These are phyloP conservation scores for Drosophila lacteicornis DNA, from an alignment of 1,140 invertebrate genomes.

Conservation along the genomic window DNA sequence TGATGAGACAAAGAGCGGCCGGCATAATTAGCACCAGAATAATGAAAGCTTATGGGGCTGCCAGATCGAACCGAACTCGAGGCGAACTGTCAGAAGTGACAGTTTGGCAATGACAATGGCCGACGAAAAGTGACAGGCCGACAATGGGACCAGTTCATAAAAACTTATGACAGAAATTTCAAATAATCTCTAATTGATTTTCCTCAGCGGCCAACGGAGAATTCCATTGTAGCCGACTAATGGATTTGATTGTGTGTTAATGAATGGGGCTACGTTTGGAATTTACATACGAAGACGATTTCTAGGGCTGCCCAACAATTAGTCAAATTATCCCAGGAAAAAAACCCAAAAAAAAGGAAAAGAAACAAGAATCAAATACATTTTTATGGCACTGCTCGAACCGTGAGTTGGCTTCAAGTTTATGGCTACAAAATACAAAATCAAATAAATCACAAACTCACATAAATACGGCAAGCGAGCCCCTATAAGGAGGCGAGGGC, in stretches of 20 bases:
- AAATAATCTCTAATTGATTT: slow-evolving; percentile 79
- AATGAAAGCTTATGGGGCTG: slow-evolving; percentile 64
- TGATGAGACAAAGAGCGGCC: slow-evolving; percentile 39
- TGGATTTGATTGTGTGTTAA: slow-evolving; percentile 83
- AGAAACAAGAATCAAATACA: slow-evolving; percentile 32
- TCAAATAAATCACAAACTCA: slow-evolving; percentile 81
- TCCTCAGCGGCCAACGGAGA: slow-evolving; percentile 38
- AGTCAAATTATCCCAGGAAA: slow-evolving; percentile 50
- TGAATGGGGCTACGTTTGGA: slow-evolving; percentile 55
- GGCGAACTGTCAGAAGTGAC: slow-evolving; percentile 62
- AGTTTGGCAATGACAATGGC: slow-evolving; percentile 56
- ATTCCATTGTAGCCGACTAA: slow-evolving; percentile 64
- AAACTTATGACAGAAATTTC: slow-evolving; percentile 73
- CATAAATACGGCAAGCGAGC: slow-evolving; percentile 61
- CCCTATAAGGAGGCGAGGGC: slow-evolving; percentile 49
- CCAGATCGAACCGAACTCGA: slow-evolving; percentile 54
- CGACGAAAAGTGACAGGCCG: slow-evolving; percentile 36
- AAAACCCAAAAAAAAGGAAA: slow-evolving; percentile 31
- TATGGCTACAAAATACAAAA: slow-evolving; percentile 68
- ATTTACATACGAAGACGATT: slow-evolving; percentile 46
- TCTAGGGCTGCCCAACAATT: slow-evolving; percentile 56
- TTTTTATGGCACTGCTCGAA: slow-evolving; percentile 58
- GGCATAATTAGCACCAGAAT: slow-evolving; percentile 75
- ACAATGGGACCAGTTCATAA: slow-evolving; percentile 66
- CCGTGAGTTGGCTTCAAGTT: slow-evolving; percentile 46